These are phyloP conservation scores for Chlorops oryzae DNA, from an alignment of 1,140 invertebrate species.

Conservation along the genomic window DNA sequence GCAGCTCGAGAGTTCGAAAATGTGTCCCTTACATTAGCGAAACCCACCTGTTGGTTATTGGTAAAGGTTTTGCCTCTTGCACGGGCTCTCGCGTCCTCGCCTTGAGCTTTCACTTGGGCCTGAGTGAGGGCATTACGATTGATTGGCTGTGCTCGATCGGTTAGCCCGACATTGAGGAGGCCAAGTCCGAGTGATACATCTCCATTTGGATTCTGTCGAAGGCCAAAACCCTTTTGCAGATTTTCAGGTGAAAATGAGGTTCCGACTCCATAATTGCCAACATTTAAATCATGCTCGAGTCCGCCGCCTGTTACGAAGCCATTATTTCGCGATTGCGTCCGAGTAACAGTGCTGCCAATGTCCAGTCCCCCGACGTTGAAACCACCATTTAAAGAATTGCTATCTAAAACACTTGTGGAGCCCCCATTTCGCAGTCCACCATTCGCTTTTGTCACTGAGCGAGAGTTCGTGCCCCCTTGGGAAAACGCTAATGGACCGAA, in stretches of 20 bases:
- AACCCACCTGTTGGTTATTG: conserved; percentile 28
- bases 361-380: conserved; percentile 32
- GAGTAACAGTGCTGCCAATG: conserved; percentile 36
- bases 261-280: conserved; percentile 32
- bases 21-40: conserved; percentile 28
- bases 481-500: conserved; percentile 29
- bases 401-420: conserved; percentile 27
- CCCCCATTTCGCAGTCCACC: conserved; percentile 21
- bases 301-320: conserved; percentile 24
- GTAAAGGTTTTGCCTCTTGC: conserved; percentile 26
- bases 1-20: conserved; percentile 32
- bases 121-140: conserved; percentile 20
- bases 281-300: conserved; percentile 32
- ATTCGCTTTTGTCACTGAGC: conserved; percentile 30
- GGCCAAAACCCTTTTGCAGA: conserved; percentile 31
- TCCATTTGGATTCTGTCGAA: conserved; percentile 31
- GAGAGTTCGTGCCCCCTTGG: conserved; percentile 31
- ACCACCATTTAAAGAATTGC: conserved; percentile 27
- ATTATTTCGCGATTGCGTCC: conserved; percentile 30
- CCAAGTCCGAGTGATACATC: conserved; percentile 31
- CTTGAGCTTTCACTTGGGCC: conserved; percentile 36
- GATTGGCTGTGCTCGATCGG: conserved; percentile 19
- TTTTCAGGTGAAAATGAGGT: conserved; percentile 34
- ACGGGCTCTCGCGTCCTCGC: conserved; percentile 19
- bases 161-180: conserved; percentile 31